Base-by-base conservation (phyloP, 1,140 invertebrate species). In the Lineus longissimus region DNA sequence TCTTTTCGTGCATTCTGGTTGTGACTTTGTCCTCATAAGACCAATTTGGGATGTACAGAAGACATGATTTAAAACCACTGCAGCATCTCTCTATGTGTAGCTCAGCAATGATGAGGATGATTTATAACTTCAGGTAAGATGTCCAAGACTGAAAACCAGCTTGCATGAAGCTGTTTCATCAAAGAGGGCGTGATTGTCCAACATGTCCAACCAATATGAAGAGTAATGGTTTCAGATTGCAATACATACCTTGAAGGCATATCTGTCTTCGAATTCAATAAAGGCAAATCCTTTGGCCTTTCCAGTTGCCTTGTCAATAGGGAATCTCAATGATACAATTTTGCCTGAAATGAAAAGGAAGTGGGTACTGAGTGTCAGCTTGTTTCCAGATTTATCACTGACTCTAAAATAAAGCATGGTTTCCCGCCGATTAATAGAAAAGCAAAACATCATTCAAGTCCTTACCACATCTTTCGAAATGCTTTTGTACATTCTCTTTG, bases 261-360 rank as follows among this genome's bases (percentile, higher is more conserved):
- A 72, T 31, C 67, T 62, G 36, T 69, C 69, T 56, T 67, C 68
- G 58, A 77, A 77, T 55, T 77, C 76, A 27, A 77, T 67, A 43
- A 73, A 77, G 4, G 73, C 74, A 70, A 72, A 75, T 30, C 76
- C 76, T 66, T 63, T 71, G 1, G 67, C 66, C 19, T 66, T 71
- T 17, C 66, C 66, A 47, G 72, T 68, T 11, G 58, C 67, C 45
- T 71, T 73, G 15, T 73, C 70, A 54, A 66, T 75, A n/a, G 74
- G 72, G 55, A 76, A 66, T 47, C 69, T 68, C 19, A 77, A 66
- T 23, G 59, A 65, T 65, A 75, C 73, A 15, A 76, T 72, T 30
- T 70, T 70, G 61, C 71, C 74, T 73, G 54, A 25, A 68, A 51
- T 58, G 65, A 41, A 60, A 62, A 22, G 29, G 2, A 60, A 31